These are phyloP conservation scores for Musca vetustissima DNA, from an alignment of 1,140 invertebrate genomes.

Conservation along the genomic window DNA sequence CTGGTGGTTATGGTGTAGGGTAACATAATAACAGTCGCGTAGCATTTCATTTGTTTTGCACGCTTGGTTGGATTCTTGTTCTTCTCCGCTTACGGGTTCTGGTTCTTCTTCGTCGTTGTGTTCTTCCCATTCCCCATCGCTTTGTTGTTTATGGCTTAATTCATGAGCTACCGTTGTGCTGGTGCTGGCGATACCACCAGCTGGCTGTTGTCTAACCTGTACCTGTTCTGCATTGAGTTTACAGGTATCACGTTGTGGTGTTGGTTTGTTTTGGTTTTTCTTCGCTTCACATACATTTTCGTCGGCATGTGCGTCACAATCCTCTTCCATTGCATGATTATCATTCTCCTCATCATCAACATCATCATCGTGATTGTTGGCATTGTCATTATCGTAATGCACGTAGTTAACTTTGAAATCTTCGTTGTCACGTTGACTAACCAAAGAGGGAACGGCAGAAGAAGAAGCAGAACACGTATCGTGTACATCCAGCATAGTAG, in stretches of 20 bases:
- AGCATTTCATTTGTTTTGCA: slow-evolving; percentile 16
- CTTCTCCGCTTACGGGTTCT: too few species aligned
- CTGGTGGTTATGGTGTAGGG: too few species aligned
- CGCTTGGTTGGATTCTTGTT: slow-evolving; percentile 2
- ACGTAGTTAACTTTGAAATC: slow-evolving; percentile 18
- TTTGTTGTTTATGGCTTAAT: too few species aligned
- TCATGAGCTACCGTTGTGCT: background rate
- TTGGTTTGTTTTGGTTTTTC: slow-evolving; percentile 21
- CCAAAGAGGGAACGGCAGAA: background rate
- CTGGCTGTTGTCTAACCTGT: background rate
- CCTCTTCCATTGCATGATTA: background rate
- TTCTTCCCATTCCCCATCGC: too few species aligned
- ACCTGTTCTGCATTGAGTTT: background rate
- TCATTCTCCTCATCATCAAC: background rate
- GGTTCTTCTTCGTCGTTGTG: too few species aligned
- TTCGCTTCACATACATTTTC: slow-evolving; percentile 19
- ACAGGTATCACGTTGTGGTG: slow-evolving; percentile 3
- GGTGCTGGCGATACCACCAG: background rate
- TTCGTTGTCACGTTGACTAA: slow-evolving; percentile 13
- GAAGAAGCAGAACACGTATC: too few species aligned
- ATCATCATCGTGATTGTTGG: slow-evolving; percentile 3
- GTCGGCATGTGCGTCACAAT: background rate
- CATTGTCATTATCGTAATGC: slow-evolving; percentile 11
- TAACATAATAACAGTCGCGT: background rate
- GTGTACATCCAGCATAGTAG: too few species aligned